phyloP scores from a whole-genome alignment of 1,140 invertebrate genomes.

The Drosophila pruinosa region DNA sequence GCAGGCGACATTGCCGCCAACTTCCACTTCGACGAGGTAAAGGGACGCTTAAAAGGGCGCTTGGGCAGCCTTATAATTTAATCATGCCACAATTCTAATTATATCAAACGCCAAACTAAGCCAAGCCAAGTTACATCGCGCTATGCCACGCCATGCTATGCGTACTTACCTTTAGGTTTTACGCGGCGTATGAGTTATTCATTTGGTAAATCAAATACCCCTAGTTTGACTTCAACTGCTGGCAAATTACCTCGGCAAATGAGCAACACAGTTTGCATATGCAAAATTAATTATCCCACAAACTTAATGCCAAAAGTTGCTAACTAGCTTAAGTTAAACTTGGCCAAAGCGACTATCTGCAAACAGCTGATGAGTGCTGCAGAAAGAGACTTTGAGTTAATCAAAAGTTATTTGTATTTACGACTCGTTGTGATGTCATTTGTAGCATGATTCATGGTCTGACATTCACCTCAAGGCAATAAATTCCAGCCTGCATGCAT shows the following conservation, averaged over 20 bases:
- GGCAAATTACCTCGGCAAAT: constrained; percentile 40
- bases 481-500: constrained; percentile 32
- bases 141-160: not conserved
- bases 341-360: not conserved
- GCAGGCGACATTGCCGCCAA: not conserved
- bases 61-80: constrained; percentile 54
- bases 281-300: constrained; percentile 46
- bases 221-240: constrained; percentile 10
- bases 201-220: constrained; percentile 38
- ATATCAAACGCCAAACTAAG: constrained; percentile 21
- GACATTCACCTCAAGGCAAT: constrained; percentile 12
- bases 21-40: not conserved
- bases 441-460: constrained; percentile 31
- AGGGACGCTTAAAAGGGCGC: constrained; percentile 27
- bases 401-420: constrained; percentile 9
- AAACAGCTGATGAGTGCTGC: not conserved
- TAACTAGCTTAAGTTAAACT: not conserved
- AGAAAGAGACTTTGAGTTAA: not conserved
- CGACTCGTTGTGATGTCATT: constrained; percentile 8
- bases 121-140: not conserved
- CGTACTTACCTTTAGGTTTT: constrained; percentile 3
- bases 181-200: constrained; percentile 62
- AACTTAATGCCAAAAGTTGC: not conserved
- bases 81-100: constrained; percentile 47
- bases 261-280: constrained; percentile 21